A percentile compares a stretch with the other conserved stretches of the same genome.
Conservation (phyloP, 2,797 vertebrate species). For the Periparus ater region DNA sequence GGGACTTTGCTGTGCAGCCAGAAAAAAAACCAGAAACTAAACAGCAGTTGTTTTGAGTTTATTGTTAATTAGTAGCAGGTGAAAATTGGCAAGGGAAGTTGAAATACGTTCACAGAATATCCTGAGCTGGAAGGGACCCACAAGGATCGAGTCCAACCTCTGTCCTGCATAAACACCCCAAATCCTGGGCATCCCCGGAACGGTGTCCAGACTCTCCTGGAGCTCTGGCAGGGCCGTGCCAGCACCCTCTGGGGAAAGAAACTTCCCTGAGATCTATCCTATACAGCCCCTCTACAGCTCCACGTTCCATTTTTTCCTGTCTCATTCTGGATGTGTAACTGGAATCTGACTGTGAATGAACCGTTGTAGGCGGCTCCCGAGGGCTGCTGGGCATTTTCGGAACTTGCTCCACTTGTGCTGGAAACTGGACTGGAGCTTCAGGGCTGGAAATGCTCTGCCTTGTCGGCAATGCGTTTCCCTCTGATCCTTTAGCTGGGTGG, state of each 20-base stretch:
- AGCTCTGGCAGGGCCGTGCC: background rate
- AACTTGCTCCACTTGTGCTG: no score
- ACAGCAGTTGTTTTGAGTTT: background rate
- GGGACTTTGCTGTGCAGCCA: background rate
- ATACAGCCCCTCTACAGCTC: background rate
- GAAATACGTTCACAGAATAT: no score
- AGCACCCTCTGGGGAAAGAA: background rate
- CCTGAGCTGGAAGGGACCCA: background rate
- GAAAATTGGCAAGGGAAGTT: background rate
- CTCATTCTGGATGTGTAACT: background rate
- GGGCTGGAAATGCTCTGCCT: background rate
- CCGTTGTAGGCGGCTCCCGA: accelerated
- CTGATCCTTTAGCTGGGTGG: background rate
- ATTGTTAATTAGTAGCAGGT: background rate
- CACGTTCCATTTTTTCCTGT: background rate
- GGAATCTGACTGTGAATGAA: background rate
- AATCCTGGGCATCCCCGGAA: background rate
- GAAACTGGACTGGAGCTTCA: background rate
- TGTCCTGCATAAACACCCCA: background rate
- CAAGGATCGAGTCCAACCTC: accelerated
- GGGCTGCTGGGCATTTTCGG: no score
- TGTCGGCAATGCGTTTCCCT: background rate
- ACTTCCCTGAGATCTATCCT: accelerated
- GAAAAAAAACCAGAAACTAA: background rate
- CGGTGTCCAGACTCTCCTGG: accelerated